Evolutionary conservation across 1,140 invertebrate species (phyloP).

Genomic region (Oedothorax gibbosus): DNA sequence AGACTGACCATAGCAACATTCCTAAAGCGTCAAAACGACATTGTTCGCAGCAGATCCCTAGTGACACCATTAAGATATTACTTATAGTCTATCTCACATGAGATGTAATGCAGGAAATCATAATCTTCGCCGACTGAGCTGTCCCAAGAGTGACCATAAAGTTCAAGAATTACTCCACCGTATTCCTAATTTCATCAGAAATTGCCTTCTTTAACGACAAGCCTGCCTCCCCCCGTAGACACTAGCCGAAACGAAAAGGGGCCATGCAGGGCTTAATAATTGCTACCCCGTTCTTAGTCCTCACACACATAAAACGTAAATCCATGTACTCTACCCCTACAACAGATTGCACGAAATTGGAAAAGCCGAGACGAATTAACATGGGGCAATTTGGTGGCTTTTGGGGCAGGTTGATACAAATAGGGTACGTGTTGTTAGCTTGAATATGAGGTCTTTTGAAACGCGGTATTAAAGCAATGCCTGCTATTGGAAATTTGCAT

Average conservation of each 20-base stretch:
- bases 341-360: slow-evolving; percentile 30
- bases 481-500: too few relatives aligned
- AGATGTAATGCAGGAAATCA: slow-evolving; percentile 29
- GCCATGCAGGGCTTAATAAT: slow-evolving; percentile 8
- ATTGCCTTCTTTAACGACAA: slow-evolving; percentile 38
- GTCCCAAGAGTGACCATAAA: slow-evolving; percentile 27
- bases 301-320: slow-evolving; percentile 32
- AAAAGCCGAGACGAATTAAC: slow-evolving; percentile 20
- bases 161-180: slow-evolving; percentile 29
- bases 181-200: slow-evolving; percentile 44
- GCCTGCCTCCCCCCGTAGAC: slow-evolving; percentile 16
- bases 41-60: slow-evolving; percentile 18
- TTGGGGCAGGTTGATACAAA: background rate
- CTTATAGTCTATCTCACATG: slow-evolving; percentile 3
- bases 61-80: slow-evolving; percentile 30
- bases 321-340: background rate
- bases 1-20: too few relatives aligned
- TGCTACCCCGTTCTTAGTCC: slow-evolving; percentile 18
- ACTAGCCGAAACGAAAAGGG: slow-evolving; percentile 25
- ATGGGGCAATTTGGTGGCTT: background rate
- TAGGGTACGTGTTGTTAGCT: too few relatives aligned
- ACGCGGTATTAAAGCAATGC: too few relatives aligned
- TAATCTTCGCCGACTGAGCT: slow-evolving; percentile 22
- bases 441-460: too few relatives aligned
- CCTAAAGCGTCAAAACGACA: background rate